phyloP scores from a whole-genome alignment of 2,113 vertebrate genomes.

The Astur gentilis region DNA sequence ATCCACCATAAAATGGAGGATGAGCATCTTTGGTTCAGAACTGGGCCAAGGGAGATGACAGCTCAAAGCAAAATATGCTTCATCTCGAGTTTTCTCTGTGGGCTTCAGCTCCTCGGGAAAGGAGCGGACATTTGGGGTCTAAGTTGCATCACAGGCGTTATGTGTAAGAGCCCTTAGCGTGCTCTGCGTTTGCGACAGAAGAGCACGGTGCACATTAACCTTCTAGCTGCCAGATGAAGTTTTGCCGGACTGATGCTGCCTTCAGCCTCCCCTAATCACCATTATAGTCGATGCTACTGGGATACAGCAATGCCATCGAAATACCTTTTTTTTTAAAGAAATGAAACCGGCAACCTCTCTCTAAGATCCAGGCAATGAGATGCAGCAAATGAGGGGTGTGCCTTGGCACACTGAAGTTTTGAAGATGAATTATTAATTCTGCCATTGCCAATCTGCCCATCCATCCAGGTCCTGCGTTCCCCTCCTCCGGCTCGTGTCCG shows the following conservation, averaged over 20 bases:
- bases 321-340: neutral
- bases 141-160: neutral
- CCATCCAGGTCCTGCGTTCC: neutral
- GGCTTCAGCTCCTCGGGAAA: neutral
- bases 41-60: conserved; percentile 35
- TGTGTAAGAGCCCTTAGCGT: neutral
- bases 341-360: neutral
- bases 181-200: neutral
- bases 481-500: neutral
- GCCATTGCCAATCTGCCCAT: neutral
- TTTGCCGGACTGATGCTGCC: neutral
- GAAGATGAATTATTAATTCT: conserved; percentile 1
- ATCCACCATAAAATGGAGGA: conserved; percentile 52
- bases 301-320: neutral
- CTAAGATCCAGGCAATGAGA: neutral
- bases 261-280: neutral
- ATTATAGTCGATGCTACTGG: rapidly evolving
- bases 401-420: neutral
- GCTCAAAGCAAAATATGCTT: conserved; percentile 22
- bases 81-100: neutral
- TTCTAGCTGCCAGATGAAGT: neutral
- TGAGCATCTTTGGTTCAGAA: conserved; percentile 44
- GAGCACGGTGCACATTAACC: neutral
- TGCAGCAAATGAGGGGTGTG: neutral
- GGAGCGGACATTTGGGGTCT: neutral